phyloP scores from a whole-genome alignment of 2,888 invertebrate genomes.

The Horisme vitalbata region DNA sequence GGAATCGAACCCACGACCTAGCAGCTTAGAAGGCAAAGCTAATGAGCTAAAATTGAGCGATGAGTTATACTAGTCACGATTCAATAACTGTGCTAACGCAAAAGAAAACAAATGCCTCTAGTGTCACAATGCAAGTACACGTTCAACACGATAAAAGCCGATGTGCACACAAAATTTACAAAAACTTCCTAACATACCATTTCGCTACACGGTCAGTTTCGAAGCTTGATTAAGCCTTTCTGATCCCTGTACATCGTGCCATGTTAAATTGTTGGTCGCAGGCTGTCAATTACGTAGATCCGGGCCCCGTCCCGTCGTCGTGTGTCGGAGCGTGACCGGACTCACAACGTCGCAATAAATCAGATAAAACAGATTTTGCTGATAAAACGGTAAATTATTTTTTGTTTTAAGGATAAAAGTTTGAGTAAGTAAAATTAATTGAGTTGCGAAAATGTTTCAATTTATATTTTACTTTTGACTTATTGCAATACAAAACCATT shows the following conservation, averaged over 20 bases:
- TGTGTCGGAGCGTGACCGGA: conserved; percentile 47
- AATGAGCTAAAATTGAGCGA: no score
- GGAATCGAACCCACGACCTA: no score
- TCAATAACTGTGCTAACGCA: no score
- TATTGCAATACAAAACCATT: no score
- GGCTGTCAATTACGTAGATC: conserved; percentile 40
- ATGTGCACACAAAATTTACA: background rate
- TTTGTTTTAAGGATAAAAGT: conserved; percentile 26
- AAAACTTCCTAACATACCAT: background rate
- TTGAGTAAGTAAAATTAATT: background rate
- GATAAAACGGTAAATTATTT: conserved; percentile 39
- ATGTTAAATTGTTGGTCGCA: conserved; percentile 33
- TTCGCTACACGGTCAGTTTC: background rate
- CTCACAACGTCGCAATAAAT: conserved; percentile 46
- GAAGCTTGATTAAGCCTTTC: conserved; percentile 39
- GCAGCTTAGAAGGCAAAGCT: no score
- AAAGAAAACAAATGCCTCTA: no score
- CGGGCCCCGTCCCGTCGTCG: conserved; percentile 28
- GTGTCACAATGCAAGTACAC: no score
- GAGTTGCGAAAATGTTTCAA: no score
- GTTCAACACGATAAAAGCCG: no score
- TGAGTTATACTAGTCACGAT: no score
- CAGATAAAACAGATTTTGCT: conserved; percentile 45
- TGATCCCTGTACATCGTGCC: conserved; percentile 19
- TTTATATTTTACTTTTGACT: no score